These are phyloP conservation scores for Darevskia nairensis DNA, from an alignment of 2,797 vertebrate species.

Conservation along the genomic window DNA sequence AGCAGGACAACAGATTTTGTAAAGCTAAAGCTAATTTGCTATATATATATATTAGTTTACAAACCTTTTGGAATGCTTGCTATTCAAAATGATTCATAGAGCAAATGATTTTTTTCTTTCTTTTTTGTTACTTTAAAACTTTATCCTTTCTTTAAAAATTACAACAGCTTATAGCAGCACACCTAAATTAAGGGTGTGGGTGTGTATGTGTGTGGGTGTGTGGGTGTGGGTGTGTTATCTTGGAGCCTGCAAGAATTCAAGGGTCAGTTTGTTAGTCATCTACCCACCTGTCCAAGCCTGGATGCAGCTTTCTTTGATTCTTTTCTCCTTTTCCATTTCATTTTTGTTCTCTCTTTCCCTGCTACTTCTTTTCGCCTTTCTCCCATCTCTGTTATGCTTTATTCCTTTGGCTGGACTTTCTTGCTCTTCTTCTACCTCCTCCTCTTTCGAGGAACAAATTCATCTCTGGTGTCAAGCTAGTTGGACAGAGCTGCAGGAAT, in stretches of 20 bases:
- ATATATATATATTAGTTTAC: background rate
- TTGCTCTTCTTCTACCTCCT: conserved; percentile 38
- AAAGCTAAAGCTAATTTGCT: background rate
- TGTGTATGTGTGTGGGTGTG: too few species aligned
- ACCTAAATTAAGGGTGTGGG: background rate
- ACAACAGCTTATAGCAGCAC: background rate
- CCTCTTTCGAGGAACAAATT: conserved; percentile 25
- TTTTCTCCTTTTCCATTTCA: conserved; percentile 48
- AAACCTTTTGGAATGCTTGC: conserved; percentile 21
- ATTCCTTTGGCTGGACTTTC: background rate
- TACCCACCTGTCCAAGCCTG: conserved; percentile 52
- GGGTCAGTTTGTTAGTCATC: background rate
- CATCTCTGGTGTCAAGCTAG: conserved; percentile 4
- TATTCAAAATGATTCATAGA: conserved; percentile 40
- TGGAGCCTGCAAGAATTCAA: background rate
- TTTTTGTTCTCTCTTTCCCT: conserved; percentile 57
- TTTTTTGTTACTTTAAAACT: too few species aligned
- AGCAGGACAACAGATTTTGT: background rate
- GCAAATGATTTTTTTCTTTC: background rate
- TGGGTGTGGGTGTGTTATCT: background rate
- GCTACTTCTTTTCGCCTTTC: conserved; percentile 53
- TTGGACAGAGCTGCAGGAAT: conserved; percentile 53
- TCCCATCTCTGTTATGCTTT: conserved; percentile 41
- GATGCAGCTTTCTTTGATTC: conserved; percentile 45
- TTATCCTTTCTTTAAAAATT: background rate